Evolutionary conservation across 2,113 vertebrate species (phyloP).

Genomic region (Ifrita kowaldi): DNA sequence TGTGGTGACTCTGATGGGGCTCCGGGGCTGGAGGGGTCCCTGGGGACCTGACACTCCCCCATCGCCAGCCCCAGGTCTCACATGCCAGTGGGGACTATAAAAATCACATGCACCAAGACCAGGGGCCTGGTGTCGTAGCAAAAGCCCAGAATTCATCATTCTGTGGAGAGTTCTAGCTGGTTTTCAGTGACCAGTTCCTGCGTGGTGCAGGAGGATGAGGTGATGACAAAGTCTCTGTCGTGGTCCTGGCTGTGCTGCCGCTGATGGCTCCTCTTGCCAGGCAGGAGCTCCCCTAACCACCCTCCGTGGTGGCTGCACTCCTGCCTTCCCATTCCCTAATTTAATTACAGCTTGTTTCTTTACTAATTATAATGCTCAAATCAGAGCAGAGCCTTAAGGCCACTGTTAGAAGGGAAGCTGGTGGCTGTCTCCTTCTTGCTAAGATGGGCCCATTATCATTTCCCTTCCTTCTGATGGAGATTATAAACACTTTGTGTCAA

Average conservation of each 20-base stretch:
- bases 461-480: conserved; percentile 44
- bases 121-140: neutral
- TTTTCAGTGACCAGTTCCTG: neutral
- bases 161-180: neutral
- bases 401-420: neutral
- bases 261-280: neutral
- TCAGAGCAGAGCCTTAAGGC: conserved; percentile 46
- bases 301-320: neutral
- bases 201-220: rapidly evolving
- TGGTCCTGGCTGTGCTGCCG: neutral
- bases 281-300: neutral
- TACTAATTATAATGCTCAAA: conserved; percentile 39
- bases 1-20: neutral
- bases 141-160: neutral
- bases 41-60: neutral
- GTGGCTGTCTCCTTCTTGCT: neutral
- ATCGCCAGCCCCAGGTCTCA: rapidly evolving
- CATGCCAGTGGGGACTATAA: rapidly evolving
- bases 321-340: conserved; percentile 17
- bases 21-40: neutral
- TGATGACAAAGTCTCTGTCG: rapidly evolving
- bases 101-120: neutral
- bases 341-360: conserved; percentile 17
- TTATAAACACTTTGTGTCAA: conserved; percentile 69
- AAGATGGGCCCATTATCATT: conserved; percentile 22